Percentiles rank a stretch among this genome's conserved stretches.
These are phyloP conservation scores for Brachionus rubens DNA, from an alignment of 1,140 invertebrate genomes.

Conservation along the genomic window DNA sequence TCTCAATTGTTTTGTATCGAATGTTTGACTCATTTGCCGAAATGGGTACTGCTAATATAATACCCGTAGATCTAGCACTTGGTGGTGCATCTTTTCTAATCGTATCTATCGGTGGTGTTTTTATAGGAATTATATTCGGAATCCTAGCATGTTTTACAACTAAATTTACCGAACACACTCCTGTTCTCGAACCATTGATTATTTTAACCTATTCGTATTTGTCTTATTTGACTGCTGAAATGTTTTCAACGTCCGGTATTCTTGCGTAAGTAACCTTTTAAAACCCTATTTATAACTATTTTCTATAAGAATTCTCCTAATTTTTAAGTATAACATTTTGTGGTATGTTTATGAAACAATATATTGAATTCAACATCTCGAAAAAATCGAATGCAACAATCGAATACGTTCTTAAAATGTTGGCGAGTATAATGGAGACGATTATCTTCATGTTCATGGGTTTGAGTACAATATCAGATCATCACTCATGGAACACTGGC, in stretches of 20 bases:
- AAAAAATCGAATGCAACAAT: conserved; percentile 95
- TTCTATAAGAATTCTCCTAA: neutral
- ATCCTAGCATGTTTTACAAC: conserved; percentile 91
- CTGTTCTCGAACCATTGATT: conserved; percentile 95
- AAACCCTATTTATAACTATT: no score
- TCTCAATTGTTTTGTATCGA: conserved; percentile 61
- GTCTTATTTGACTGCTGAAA: conserved; percentile 91
- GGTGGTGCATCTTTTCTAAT: conserved; percentile 85
- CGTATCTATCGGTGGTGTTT: conserved; percentile 84
- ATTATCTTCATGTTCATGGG: conserved; percentile 99
- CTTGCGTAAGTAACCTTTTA: conserved; percentile 51
- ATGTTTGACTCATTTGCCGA: conserved; percentile 59
- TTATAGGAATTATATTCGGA: conserved; percentile 91
- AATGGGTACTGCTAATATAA: conserved; percentile 55
- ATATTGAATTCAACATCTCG: conserved; percentile 93
- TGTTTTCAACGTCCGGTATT: conserved; percentile 96
- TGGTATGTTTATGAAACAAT: conserved; percentile 98
- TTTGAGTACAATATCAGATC: conserved; percentile 87
- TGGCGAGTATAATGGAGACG: conserved; percentile 74
- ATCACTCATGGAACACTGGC: conserved; percentile 87
- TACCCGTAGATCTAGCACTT: conserved; percentile 68
- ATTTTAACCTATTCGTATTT: conserved; percentile 97
- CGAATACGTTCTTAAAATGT: conserved; percentile 97
- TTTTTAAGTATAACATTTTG: conserved; percentile 78
- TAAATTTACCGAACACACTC: conserved; percentile 86